Base-by-base conservation (phyloP, 2,113 vertebrate species). In the Protobothrops mucrosquamatus region DNA sequence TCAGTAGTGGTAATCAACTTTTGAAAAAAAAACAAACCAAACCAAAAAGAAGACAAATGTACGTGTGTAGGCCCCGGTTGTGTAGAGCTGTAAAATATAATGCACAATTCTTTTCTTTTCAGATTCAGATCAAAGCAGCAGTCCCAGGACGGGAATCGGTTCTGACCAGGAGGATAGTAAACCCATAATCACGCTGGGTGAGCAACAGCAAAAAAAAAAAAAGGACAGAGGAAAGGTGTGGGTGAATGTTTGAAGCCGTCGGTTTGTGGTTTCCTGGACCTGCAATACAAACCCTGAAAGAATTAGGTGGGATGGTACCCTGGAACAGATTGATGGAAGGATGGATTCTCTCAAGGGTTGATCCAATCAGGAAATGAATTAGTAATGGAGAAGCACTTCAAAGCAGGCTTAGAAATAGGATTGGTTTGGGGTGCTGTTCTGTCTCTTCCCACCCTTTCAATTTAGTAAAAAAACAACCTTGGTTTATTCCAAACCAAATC, bases 81-180 rank as follows among this genome's bases (percentile, higher is more conserved):
- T 23, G 15, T 0, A 4, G 8, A 57, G 0, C 0, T 0, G 2
- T 26, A 1, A 4, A 1, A 3, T 15, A 18, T 14, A 81, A 9
- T 74, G 93, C 88, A 95, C 2, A 0, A 0, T 23, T 20, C 91
- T 92, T 94, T 24, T 92, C 93, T 89, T 94, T 95, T 23, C 97
- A 99, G 99, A 99, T 34, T 97, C 98, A 1, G 99, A 99, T 95
- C 98, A 99, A 96, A 98, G 98, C 95, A 96, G 98, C 95, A 99
- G 99, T 95, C 99, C 99, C 89, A 98, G 98, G 74, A 98, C 98
- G 0, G 99, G 98, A 92, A 98, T 99, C 29, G 97, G 98, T 92
- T 98, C 99, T 0, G 99, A 99, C 95, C 98, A 99, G 96, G 99
- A 99, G 93, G 98, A 99, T 98, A 99, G 98, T 96, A 98, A 98